Evolutionary conservation across 2,797 vertebrate genomes (phyloP).

Genomic region (Hapalemur alaotrensis): DNA sequence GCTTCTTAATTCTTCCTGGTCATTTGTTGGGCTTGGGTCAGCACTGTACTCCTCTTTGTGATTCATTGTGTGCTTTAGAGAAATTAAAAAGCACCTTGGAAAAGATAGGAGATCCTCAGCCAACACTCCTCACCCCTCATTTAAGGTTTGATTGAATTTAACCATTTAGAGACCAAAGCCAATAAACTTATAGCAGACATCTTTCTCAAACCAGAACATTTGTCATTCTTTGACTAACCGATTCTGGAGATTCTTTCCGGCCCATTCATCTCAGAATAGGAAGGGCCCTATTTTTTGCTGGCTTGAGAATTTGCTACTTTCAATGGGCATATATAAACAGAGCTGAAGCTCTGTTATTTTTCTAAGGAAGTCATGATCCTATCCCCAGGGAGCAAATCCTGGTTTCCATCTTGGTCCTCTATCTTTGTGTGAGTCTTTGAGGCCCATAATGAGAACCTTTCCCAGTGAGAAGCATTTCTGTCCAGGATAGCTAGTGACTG

Average conservation of each 20-base stretch:
- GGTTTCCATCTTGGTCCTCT: neutral
- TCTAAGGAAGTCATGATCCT: neutral
- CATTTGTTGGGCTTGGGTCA: neutral
- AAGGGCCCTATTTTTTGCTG: neutral
- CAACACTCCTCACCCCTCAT: neutral
- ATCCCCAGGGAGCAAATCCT: neutral
- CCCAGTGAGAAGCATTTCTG: neutral
- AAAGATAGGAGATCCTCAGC: neutral
- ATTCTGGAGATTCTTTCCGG: neutral
- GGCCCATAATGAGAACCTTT: neutral
- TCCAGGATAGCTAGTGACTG: neutral
- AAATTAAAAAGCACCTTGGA: slow-evolving; percentile 17
- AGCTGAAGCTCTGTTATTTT: neutral
- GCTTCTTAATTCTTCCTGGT: neutral
- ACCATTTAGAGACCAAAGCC: neutral
- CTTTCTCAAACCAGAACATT: neutral
- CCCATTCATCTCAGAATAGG: neutral
- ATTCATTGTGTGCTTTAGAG: neutral
- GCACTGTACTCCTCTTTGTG: neutral
- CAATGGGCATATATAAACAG: neutral
- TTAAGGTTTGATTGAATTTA: neutral
- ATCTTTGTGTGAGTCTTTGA: neutral
- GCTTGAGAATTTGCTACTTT: neutral
- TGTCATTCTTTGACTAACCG: neutral
- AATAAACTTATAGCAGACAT: neutral